Evolutionary conservation across 2,797 vertebrate species (phyloP), one percentile per base, ranked within the genome.

Genomic region (Numenius phaeopus): DNA sequence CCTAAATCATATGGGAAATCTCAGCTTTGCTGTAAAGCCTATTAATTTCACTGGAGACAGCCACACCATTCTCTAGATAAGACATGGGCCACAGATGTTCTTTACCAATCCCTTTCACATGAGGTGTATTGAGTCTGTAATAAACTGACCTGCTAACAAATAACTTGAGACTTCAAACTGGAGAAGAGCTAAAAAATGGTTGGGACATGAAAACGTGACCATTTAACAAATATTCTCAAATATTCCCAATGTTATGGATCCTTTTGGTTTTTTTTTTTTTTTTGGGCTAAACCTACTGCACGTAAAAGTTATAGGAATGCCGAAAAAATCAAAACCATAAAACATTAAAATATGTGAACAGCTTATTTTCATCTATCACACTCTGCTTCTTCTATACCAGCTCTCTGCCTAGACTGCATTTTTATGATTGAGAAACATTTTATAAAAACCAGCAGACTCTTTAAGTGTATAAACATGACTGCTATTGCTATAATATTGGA

Each of bases 391-490:
- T 77, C 84, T 83, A 37, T 85, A 67, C 57, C 61, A 96, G 42
- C n/a, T 90, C 62, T 89, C 72, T 96, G 59, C 54, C 46, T n/a
- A 89, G 66, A 58, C 44, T 84, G 46, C 32, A 23, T 93, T 90
- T 96, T 96, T 95, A 83, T 97, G 86, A 79, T 42, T 86, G 65
- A 90, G 87, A 88, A 95, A 83, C 29, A 46, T 85, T 83, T 92
- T 91, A 87, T 96, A 84, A 95, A 91, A 91, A 90, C 2, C 85
- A 95, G 76, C 85, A 96, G 89, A 87, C 61, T 83, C 83, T 84
- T 94, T 87, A 93, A 87, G 57, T 77, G 19, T 39, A 91, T 83
- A 94, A 94, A 93, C 49, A 91, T 59, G 59, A 55, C 83, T 84
- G 34, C 54, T 87, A 64, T 62, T 96, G 67, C 83, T 91, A 29